These are phyloP conservation scores for Caerostris extrusa DNA, from an alignment of 1,140 invertebrate genomes.

Conservation along the genomic window DNA sequence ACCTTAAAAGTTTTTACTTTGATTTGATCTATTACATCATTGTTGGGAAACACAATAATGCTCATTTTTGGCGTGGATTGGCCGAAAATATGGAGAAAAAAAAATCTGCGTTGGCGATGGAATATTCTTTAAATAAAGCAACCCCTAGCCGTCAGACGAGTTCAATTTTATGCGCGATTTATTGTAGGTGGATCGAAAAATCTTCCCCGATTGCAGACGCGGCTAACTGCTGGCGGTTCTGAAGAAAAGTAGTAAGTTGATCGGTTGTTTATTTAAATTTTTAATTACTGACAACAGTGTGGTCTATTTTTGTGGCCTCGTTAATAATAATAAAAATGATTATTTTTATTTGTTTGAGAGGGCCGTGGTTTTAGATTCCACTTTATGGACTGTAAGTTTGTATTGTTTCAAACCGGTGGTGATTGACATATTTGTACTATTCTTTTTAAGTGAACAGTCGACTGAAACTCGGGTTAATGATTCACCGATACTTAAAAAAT, in stretches of 20 bases:
- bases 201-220: conserved; percentile 10
- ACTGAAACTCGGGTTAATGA: neutral
- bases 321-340: neutral
- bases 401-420: neutral
- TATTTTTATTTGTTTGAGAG: neutral
- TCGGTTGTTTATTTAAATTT: neutral
- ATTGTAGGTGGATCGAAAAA: neutral
- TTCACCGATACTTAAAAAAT: neutral
- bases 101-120: neutral
- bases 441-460: conserved; percentile 9
- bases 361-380: neutral
- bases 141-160: conserved; percentile 24
- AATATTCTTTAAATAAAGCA: conserved; percentile 27
- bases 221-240: conserved; percentile 12
- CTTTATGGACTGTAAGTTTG: neutral
- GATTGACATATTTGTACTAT: neutral
- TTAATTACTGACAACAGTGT: conserved; percentile 2
- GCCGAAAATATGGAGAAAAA: neutral
- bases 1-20: neutral
- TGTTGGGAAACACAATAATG: neutral
- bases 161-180: neutral
- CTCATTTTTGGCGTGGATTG: conserved; percentile 29
- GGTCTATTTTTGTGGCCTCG: neutral
- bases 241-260: conserved; percentile 22
- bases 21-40: conserved; percentile 14